Conservation (phyloP, 2,888 invertebrate species). For the Sphinx pinastri region DNA sequence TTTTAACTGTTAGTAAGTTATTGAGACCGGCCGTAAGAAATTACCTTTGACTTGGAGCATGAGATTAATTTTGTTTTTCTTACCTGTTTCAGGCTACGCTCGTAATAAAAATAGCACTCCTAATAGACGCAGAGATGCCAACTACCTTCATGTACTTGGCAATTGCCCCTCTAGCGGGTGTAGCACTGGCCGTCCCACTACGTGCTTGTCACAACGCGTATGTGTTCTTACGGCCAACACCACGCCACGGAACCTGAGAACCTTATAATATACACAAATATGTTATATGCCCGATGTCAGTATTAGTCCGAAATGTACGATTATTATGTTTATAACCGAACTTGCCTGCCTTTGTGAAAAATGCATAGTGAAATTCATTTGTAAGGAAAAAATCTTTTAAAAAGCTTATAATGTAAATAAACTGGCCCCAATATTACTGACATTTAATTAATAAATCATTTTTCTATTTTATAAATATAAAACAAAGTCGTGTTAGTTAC, state of each 20-base stretch:
- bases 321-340: no score
- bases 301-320: background rate
- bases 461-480: no score
- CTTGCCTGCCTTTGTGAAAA: no score
- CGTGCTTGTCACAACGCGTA: slow-evolving; percentile 60
- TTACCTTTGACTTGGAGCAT: no score
- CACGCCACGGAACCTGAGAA: slow-evolving; percentile 37
- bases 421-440: no score
- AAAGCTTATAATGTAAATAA: no score
- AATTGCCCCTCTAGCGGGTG: slow-evolving; percentile 49
- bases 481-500: no score
- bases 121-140: slow-evolving; percentile 57
- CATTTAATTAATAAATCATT: no score
- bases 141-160: slow-evolving; percentile 44
- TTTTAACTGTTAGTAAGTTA: no score
- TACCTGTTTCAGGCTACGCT: slow-evolving; percentile 51
- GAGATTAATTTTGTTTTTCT: background rate
- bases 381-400: no score
- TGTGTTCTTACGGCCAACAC: slow-evolving; percentile 47
- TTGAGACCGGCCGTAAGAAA: no score
- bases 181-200: slow-evolving; percentile 56
- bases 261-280: background rate
- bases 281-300: background rate
- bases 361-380: no score
- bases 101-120: slow-evolving; percentile 47